Percentiles rank a stretch among this genome's conserved stretches.
Evolutionary conservation across 2,888 invertebrate species (phyloP).

Genomic region (Mystacides longicornis): DNA sequence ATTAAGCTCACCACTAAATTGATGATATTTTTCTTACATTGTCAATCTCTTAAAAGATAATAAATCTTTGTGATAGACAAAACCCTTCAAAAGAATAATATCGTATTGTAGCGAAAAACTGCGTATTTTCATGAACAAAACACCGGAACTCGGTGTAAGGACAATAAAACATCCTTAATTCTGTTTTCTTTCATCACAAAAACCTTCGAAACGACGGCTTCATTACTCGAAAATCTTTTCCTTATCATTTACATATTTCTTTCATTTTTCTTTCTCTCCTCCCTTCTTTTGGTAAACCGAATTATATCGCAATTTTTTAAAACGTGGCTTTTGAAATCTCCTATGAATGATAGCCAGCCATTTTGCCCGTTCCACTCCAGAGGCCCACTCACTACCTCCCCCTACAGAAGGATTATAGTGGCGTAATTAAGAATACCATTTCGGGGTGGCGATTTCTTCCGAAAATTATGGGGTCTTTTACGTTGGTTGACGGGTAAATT

Average conservation of each 20-base stretch:
- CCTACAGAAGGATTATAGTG: slow-evolving; percentile 11
- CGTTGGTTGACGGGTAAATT: no score
- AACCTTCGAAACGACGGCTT: not conserved
- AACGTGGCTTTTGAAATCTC: slow-evolving; percentile 17
- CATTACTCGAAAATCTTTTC: slow-evolving; percentile 9
- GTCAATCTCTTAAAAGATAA: no score
- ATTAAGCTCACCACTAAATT: no score
- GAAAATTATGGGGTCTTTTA: not conserved
- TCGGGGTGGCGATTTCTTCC: slow-evolving; percentile 1
- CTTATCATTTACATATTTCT: slow-evolving; percentile 23
- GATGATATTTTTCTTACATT: no score
- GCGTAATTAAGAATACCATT: slow-evolving; percentile 15
- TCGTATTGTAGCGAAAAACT: no score
- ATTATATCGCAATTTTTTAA: slow-evolving; percentile 23
- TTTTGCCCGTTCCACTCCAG: not conserved
- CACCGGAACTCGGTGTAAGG: no score
- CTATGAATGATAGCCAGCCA: slow-evolving; percentile 13
- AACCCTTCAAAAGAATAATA: no score
- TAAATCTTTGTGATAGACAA: no score
- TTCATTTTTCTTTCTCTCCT: slow-evolving; percentile 23
- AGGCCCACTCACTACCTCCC: not conserved
- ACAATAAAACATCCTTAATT: not conserved
- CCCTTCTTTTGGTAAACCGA: slow-evolving; percentile 17
- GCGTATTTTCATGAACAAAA: no score
- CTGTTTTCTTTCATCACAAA: not conserved